A percentile compares a stretch with the other conserved stretches of the same genome.
phyloP scores from a whole-genome alignment of 53 echinoderm and acorn worm genomes.

The Holothuria scabra region DNA sequence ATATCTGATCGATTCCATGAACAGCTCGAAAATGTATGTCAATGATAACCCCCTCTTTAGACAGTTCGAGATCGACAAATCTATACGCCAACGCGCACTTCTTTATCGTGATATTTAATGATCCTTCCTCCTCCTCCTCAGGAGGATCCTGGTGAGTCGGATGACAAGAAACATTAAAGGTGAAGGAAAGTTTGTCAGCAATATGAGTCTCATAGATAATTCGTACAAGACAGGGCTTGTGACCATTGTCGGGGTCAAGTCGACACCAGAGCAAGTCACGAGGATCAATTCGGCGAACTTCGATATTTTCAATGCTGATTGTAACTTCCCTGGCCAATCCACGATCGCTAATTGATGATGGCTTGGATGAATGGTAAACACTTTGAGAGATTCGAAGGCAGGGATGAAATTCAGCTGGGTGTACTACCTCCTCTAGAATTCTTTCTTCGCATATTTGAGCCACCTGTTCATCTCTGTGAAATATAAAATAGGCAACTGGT shows the following conservation, averaged over 20 bases:
- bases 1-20: too few species aligned
- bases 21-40: slow-evolving; percentile 8
- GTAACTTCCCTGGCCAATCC: slow-evolving; percentile 12
- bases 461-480: background rate
- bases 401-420: slow-evolving; percentile 34
- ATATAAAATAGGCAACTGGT: background rate
- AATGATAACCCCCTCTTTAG: slow-evolving; percentile 16
- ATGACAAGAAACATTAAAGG: slow-evolving; percentile 3
- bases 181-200: background rate
- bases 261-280: slow-evolving; percentile 12
- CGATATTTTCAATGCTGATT: background rate
- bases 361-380: background rate
- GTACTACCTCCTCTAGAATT: background rate
- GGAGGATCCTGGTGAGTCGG: too few species aligned
- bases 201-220: slow-evolving; percentile 30
- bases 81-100: slow-evolving; percentile 20
- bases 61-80: slow-evolving; percentile 7
- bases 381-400: slow-evolving; percentile 12
- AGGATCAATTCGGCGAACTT: slow-evolving; percentile 15
- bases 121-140: too few species aligned
- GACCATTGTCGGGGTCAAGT: background rate
- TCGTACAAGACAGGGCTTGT: background rate
- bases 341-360: background rate
- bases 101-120: background rate
- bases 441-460: background rate